These are phyloP conservation scores for Myoxocephalus aenaeus DNA, from an alignment of 2,797 vertebrate species.

Conservation along the genomic window DNA sequence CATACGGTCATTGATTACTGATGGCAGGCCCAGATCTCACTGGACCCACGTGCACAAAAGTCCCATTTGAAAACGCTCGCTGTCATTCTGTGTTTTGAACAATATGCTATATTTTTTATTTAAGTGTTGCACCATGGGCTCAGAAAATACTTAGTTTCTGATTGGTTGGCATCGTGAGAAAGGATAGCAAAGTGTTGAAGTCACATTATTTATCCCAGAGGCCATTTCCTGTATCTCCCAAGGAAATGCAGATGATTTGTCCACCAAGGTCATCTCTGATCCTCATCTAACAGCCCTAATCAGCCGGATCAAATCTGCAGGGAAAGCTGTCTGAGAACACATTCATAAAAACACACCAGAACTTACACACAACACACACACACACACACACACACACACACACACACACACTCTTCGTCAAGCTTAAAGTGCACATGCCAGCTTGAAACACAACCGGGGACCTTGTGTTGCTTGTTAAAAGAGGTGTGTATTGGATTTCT, in stretches of 20 bases:
- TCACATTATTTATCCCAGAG: not conserved
- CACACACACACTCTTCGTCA: conserved; percentile 4
- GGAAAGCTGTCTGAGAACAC: conserved; percentile 22
- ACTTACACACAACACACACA: not conserved
- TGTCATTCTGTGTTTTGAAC: conserved; percentile 22
- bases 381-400: conserved; percentile 22
- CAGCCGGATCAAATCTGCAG: conserved; percentile 36
- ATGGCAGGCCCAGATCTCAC: conserved; percentile 26
- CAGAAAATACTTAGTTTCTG: not conserved
- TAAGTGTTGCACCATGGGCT: not conserved
- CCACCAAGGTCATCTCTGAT: conserved; percentile 54
- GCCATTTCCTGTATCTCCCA: not conserved
- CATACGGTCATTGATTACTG: conserved; percentile 59
- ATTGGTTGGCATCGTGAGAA: not conserved
- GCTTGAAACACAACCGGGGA: not conserved
- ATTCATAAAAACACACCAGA: not conserved
- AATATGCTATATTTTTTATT: not conserved
- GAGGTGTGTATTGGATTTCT: conserved; percentile 31
- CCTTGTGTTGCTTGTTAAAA: conserved; percentile 17
- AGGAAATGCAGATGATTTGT: conserved; percentile 20
- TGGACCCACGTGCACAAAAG: conserved; percentile 10
- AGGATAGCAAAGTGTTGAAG: not conserved
- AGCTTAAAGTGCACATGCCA: not conserved
- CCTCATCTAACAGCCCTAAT: conserved; percentile 49
- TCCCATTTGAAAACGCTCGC: not conserved